Conservation (phyloP, 2,113 vertebrate genomes). For the Elgaria multicarinata region DNA sequence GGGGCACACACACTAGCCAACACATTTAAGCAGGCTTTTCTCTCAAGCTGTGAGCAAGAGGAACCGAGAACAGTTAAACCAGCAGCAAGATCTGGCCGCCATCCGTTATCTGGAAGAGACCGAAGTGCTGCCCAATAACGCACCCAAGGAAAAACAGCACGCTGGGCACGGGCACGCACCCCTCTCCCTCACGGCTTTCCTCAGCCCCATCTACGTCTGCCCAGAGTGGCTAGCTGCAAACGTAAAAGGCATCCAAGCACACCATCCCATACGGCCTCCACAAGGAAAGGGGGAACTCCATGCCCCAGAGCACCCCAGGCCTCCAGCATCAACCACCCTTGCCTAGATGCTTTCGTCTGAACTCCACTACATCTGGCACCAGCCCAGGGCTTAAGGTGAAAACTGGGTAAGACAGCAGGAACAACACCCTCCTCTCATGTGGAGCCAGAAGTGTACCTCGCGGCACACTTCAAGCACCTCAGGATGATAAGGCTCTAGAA, state of each 20-base stretch:
- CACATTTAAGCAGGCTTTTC: too few relatives aligned
- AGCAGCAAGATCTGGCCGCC: neutral
- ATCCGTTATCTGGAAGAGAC: neutral
- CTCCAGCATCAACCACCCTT: neutral
- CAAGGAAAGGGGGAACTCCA: neutral
- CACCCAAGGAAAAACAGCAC: neutral
- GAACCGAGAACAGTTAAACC: neutral
- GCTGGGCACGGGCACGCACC: neutral
- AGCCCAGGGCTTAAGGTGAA: neutral
- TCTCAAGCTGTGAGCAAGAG: neutral
- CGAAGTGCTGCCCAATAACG: neutral
- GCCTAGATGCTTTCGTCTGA: rapidly evolving
- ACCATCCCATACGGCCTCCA: neutral
- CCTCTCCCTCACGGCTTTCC: neutral
- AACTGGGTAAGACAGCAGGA: neutral
- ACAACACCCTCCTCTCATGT: neutral
- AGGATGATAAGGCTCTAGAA: neutral
- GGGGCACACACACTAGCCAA: too few relatives aligned
- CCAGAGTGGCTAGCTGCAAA: neutral
- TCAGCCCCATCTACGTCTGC: neutral
- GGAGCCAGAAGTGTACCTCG: too few relatives aligned
- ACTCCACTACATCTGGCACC: neutral
- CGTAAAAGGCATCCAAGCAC: neutral
- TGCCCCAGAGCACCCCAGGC: neutral
- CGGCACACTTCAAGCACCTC: neutral